A percentile compares a stretch with the other conserved stretches of the same genome.
Evolutionary conservation across 2,113 vertebrate genomes (phyloP).

Genomic region (Sardina pilchardus): DNA sequence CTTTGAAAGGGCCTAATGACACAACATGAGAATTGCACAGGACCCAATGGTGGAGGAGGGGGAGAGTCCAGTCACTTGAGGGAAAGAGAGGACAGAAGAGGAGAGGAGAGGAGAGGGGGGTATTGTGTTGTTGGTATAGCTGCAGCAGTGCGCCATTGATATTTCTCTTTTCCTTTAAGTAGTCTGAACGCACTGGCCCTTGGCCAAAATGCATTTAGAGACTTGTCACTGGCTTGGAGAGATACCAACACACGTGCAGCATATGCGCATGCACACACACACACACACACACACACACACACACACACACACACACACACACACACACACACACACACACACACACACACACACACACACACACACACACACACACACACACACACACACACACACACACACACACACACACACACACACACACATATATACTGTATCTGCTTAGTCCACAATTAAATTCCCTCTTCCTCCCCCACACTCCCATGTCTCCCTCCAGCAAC

Average conservation of each 20-base stretch:
- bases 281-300: not conserved
- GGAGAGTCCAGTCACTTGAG: conserved; percentile 17
- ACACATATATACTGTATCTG: not conserved
- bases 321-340: not conserved
- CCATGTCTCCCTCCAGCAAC: not conserved
- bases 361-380: not conserved
- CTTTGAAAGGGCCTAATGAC: conserved; percentile 26
- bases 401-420: not conserved
- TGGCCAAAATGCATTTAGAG: not conserved
- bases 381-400: not conserved
- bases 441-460: not conserved
- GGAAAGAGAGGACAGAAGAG: not conserved
- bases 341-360: not conserved
- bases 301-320: not conserved
- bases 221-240: not conserved
- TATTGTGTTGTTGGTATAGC: not conserved
- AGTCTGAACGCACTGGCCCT: not conserved
- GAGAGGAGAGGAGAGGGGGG: too few relatives aligned
- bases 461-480: not conserved
- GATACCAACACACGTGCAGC: not conserved
- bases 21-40: conserved; percentile 16
- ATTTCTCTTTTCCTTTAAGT: not conserved
- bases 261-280: not conserved
- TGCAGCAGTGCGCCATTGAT: not conserved
- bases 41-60: not conserved